Evolutionary conservation across 2,888 invertebrate species (phyloP).

Genomic region (Conistra vaccinii): DNA sequence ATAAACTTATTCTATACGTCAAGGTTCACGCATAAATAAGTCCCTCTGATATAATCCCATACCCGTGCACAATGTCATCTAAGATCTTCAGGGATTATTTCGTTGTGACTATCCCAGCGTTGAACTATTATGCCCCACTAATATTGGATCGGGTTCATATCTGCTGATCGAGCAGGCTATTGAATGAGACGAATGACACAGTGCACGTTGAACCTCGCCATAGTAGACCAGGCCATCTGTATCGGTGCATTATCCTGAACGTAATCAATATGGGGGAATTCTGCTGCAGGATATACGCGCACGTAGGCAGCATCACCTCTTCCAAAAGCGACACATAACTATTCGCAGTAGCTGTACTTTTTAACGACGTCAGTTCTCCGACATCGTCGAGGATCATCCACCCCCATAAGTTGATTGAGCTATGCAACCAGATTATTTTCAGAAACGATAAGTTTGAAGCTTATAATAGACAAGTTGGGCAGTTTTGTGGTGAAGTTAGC

Average conservation of each 20-base stretch:
- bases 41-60: too few relatives aligned
- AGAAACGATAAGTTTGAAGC: too few relatives aligned
- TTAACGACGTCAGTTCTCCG: neutral
- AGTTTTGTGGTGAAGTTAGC: too few relatives aligned
- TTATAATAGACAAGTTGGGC: too few relatives aligned
- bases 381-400: too few relatives aligned
- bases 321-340: neutral
- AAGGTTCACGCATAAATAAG: too few relatives aligned
- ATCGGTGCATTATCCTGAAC: neutral
- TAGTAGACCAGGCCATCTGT: neutral
- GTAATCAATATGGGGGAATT: neutral
- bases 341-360: neutral
- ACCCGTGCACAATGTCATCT: too few relatives aligned
- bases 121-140: neutral
- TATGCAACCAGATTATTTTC: too few relatives aligned
- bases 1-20: too few relatives aligned
- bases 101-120: too few relatives aligned
- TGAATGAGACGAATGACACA: neutral
- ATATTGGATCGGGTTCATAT: neutral
- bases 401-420: too few relatives aligned
- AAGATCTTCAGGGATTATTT: too few relatives aligned
- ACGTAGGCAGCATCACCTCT: neutral
- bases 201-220: neutral
- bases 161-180: neutral
- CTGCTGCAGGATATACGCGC: neutral